phyloP scores from a whole-genome alignment of 2,888 invertebrate species.

The Balanococcus diminutus region DNA sequence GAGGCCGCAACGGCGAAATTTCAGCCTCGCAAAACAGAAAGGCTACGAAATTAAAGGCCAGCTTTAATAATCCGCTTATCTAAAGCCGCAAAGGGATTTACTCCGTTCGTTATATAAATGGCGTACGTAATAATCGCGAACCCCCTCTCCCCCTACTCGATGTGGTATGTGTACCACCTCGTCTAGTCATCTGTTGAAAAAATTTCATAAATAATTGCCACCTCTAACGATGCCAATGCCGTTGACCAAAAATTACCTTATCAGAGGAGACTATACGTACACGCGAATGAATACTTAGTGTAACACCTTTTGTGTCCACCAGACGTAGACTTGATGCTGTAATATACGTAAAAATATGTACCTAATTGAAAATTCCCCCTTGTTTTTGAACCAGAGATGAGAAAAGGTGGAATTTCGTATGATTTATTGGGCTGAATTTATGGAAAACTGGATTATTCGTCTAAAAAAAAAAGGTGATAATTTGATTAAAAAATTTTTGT shows the following conservation, averaged over 20 bases:
- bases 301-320: no score
- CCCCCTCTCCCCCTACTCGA: not conserved
- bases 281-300: no score
- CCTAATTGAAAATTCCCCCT: no score
- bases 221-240: not conserved
- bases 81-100: slow-evolving; percentile 53
- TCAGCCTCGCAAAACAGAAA: slow-evolving; percentile 40
- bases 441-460: no score
- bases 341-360: no score
- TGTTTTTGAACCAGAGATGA: no score
- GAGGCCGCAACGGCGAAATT: slow-evolving; percentile 44
- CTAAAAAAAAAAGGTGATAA: no score
- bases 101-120: slow-evolving; percentile 53
- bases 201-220: slow-evolving; percentile 49
- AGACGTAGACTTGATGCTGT: no score
- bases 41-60: slow-evolving; percentile 52
- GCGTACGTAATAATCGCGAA: slow-evolving; percentile 52
- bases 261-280: not conserved
- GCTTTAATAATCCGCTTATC: slow-evolving; percentile 54
- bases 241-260: not conserved
- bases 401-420: no score
- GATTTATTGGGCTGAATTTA: no score
- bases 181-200: not conserved
- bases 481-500: no score
- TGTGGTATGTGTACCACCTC: not conserved